Evolutionary conservation across 2,888 invertebrate genomes (phyloP), one percentile per base, ranked within the genome.

Genomic region (Pristionchus mayeri): DNA sequence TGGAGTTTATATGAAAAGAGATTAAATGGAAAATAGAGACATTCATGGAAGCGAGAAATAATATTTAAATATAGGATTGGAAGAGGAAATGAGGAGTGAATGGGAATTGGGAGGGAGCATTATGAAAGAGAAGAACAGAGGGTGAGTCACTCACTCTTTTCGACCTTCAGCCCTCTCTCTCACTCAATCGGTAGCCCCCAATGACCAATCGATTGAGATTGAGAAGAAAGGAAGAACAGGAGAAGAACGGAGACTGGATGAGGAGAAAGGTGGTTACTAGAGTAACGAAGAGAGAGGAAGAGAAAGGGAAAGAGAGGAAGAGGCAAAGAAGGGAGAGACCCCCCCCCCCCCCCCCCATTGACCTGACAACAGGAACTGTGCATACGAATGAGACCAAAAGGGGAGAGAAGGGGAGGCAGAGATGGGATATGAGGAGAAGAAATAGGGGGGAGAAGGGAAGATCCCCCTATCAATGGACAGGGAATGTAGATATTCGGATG

Each of bases 41-140:
- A n/a, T n/a, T n/a, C n/a, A n/a, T n/a, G n/a, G n/a, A n/a, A n/a
- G n/a, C n/a, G n/a, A n/a, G n/a, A n/a, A n/a, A n/a, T n/a, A n/a
- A 80, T 80, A 44, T 50, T 48, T n/a, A 52, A 27, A 52, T 78
- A 27, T 37, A 81, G 40, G 60, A 60, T 27, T 60, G 21, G 9
- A 40, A 18, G 57, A 60, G 2, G 60, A 60, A 81, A 40, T 27
- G 60, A 52, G 40, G 24, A n/a, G 60, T 37, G 21, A 24, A 57
- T 16, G 60, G 37, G 60, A 81, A 40, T 13, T 57, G 37, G 57
- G 40, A 81, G 48, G 27, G 50, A 78, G 63, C 34, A 34, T 63
- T 63, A 63, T 63, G 63, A 63, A 63, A 63, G 63, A 63, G 63
- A 34, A 34, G 34, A 34, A 34, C n/a, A n/a, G n/a, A n/a, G 34